Percentiles rank a stretch among this genome's conserved stretches.
Conservation (phyloP, 2,888 invertebrate genomes). For the Dermolepida albohirtum region DNA sequence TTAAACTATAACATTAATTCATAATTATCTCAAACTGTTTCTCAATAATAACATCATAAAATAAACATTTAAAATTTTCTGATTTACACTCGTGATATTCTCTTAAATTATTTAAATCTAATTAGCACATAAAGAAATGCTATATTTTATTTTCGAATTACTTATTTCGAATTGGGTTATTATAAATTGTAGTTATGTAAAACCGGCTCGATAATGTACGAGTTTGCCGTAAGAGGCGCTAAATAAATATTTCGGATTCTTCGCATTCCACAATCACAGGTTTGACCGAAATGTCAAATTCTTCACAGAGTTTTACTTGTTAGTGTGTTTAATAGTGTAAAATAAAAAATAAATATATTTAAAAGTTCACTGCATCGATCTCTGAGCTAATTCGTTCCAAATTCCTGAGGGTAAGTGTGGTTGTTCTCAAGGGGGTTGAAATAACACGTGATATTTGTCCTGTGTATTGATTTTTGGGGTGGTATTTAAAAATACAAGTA, state of each 20-base stretch:
- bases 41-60: background rate
- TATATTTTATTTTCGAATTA: too few relatives aligned
- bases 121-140: background rate
- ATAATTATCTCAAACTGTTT: background rate
- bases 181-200: conserved; percentile 38
- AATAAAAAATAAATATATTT: conserved; percentile 51
- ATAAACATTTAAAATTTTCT: too few relatives aligned
- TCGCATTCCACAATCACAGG: conserved; percentile 74
- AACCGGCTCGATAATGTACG: conserved; percentile 58
- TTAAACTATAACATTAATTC: conserved; percentile 44
- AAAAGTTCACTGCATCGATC: conserved; percentile 8
- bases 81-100: background rate
- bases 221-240: conserved; percentile 72
- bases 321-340: conserved; percentile 60
- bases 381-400: conserved; percentile 11
- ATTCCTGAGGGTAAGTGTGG: conserved; percentile 49
- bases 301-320: conserved; percentile 65
- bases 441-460: conserved; percentile 54
- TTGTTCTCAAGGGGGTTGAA: conserved; percentile 46
- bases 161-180: conserved; percentile 12
- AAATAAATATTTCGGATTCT: conserved; percentile 78
- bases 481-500: conserved; percentile 48
- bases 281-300: conserved; percentile 81
- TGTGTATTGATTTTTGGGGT: conserved; percentile 60
- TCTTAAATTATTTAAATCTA: background rate